Evolutionary conservation across 2,113 vertebrate genomes (phyloP).

Genomic region (Pseudois nayaur): DNA sequence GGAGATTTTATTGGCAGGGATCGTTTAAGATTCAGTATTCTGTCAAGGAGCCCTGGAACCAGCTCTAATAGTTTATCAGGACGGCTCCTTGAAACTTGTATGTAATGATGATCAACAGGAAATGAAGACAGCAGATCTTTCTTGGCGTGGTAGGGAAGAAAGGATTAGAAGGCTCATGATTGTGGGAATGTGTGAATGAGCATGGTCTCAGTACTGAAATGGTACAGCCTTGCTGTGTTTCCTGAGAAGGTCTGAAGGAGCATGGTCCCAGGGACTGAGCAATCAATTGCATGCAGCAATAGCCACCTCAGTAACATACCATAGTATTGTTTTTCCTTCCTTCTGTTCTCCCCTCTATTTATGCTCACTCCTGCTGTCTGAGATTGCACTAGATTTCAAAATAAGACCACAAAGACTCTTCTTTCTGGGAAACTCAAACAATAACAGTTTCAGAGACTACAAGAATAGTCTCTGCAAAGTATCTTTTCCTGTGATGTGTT

Average conservation of each 20-base stretch:
- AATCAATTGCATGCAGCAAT: not conserved
- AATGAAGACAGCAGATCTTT: not conserved
- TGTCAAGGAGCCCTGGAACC: not conserved
- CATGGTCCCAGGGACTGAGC: no score
- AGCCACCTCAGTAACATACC: not conserved
- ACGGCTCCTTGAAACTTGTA: not conserved
- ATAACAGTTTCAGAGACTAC: not conserved
- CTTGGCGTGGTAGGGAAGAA: not conserved
- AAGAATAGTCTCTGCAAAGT: not conserved
- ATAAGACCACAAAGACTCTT: not conserved
- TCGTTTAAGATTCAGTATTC: not conserved
- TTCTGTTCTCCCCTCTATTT: not conserved
- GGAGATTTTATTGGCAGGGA: not conserved
- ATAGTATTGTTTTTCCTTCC: not conserved
- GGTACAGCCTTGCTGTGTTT: not conserved
- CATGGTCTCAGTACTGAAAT: not conserved
- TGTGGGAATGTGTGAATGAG: not conserved
- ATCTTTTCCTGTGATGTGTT: not conserved
- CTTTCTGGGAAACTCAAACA: not conserved
- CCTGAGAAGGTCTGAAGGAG: not conserved
- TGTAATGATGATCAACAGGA: not conserved
- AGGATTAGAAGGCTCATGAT: not conserved
- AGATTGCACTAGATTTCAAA: not conserved
- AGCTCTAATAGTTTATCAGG: not conserved
- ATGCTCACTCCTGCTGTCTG: not conserved